Base-by-base conservation (phyloP, 2,888 invertebrate species). In the Tachina fera region DNA sequence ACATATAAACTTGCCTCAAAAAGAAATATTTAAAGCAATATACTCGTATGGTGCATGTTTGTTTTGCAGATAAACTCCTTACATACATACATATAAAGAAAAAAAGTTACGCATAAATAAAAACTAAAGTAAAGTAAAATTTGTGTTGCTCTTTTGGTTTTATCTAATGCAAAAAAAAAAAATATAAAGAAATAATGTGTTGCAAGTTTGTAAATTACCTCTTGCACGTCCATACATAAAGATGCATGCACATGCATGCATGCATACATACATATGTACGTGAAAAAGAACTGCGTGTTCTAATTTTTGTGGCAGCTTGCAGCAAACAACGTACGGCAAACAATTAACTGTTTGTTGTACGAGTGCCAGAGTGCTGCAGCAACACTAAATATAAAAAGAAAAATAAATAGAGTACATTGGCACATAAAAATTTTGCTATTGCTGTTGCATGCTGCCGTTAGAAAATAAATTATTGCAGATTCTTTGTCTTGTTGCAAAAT, bases 401-500 rank as follows among this genome's bases (percentile, higher is more conserved):
- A 70, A n/a, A 63, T 11, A 71, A 76, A 60, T 70, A 76, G 16
- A 63, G 16, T 31, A 56, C 56, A 49, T n/a, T 45, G 60, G 3
- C 16, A 60, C 39, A 61, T 65, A 16, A 60, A 63, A 39, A 67
- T 53, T 19, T 63, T 51, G 31, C 31, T 31, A 31, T 31, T 31
- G 53, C 16, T 47, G 16, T 22, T 67, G 51, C 60, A 47, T 31
- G 65, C 63, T 39, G 84, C 84, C 84, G 81, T 81, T 85, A 85
- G 81, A 85, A 82, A 85, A 85, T 85, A 85, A 85, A 85, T 85
- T 82, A 85, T 82, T 81, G 63, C 81, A 77, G 74, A 85, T 85
- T 85, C 81, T 86, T 86, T 85, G 70, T 75, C 58, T 63, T 58
- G 58, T 70, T 16, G 71, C 51, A 68, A 81, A 75, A 81, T 83